phyloP scores from a whole-genome alignment of 2,113 vertebrate genomes.

The Psilopsiagon aymara region DNA sequence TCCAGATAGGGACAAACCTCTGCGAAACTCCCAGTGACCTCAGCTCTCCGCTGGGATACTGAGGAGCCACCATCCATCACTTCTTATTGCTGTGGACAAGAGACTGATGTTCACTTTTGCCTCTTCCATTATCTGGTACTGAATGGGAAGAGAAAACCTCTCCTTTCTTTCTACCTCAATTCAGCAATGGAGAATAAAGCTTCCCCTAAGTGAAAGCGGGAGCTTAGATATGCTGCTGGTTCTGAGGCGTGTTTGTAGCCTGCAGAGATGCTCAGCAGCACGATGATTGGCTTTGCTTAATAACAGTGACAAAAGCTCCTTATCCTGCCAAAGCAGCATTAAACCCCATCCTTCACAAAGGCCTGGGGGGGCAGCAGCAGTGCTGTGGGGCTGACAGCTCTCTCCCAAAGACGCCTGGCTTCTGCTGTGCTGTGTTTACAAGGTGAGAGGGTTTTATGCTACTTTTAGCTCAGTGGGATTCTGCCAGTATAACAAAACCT shows the following conservation, averaged over 20 bases:
- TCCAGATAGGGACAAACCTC: not conserved
- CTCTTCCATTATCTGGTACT: not conserved
- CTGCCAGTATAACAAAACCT: not conserved
- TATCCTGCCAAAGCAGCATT: not conserved
- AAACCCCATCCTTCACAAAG: not conserved
- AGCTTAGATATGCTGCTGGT: not conserved
- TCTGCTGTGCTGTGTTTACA: not conserved
- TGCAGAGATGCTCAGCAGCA: not conserved
- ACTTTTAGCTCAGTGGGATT: not conserved
- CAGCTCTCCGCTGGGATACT: not conserved
- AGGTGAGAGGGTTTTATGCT: not conserved
- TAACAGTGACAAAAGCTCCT: not conserved
- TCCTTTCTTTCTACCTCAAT: not conserved
- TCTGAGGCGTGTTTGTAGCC: rapidly evolving
- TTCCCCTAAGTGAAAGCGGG: not conserved
- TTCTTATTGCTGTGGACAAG: not conserved
- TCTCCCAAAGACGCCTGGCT: not conserved
- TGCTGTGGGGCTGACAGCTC: not conserved
- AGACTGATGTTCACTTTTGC: not conserved
- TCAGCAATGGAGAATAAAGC: not conserved
- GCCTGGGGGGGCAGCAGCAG: not conserved
- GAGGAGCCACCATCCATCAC: not conserved
- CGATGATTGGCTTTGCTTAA: not conserved
- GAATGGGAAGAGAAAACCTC: not conserved
- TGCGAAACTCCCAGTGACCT: not conserved